Evolutionary conservation across 2,113 vertebrate genomes (phyloP).

Genomic region (Piprites chloris): DNA sequence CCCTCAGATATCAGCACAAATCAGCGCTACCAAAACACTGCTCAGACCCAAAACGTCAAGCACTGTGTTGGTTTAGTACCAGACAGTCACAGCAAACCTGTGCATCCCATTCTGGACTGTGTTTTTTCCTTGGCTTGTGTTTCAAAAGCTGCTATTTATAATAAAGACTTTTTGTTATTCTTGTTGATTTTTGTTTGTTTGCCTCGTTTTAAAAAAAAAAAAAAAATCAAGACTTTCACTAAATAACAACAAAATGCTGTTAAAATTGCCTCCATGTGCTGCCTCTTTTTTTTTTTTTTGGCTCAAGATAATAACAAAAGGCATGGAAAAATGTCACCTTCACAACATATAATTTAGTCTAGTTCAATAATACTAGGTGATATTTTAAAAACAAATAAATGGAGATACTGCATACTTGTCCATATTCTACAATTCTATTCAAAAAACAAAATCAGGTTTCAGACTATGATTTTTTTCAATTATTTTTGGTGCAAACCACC

Average conservation of each 20-base stretch:
- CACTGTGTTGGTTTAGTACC: background rate
- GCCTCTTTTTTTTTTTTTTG: background rate
- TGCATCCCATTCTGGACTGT: background rate
- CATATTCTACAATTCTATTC: background rate
- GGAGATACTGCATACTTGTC: background rate
- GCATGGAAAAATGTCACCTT: background rate
- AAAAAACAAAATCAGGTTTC: background rate
- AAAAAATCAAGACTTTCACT: background rate
- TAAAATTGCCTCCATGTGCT: background rate
- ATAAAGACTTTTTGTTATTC: background rate
- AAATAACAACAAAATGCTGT: background rate
- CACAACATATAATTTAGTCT: background rate
- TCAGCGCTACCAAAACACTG: background rate
- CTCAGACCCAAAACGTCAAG: background rate
- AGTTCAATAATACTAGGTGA: background rate
- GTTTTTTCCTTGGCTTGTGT: background rate
- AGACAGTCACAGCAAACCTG: background rate
- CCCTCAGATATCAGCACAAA: background rate
- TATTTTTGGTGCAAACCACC: background rate
- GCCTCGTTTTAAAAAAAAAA: too few species aligned
- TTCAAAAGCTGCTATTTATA: background rate
- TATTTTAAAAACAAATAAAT: background rate
- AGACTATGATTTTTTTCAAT: rapidly evolving
- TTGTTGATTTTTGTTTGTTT: background rate
- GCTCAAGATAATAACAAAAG: background rate